A percentile compares a stretch with the other conserved stretches of the same genome.
These are phyloP conservation scores for Prionace glauca DNA, from an alignment of 2,797 vertebrate species.

Conservation along the genomic window DNA sequence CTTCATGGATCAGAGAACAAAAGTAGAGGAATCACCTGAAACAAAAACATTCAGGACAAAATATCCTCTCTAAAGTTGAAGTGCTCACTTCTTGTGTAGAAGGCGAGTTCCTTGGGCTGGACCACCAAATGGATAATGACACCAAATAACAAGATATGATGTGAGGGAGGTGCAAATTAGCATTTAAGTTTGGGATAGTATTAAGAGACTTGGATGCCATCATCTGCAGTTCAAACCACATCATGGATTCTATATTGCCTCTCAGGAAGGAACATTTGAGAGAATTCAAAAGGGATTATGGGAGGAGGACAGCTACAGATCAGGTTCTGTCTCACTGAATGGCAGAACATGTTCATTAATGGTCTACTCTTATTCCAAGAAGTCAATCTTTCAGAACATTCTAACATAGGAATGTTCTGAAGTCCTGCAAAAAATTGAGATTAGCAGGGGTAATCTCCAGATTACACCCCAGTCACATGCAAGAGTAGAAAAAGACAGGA, in stretches of 20 bases:
- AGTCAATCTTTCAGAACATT: too few species aligned
- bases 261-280: neutral
- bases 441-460: neutral
- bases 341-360: too few species aligned
- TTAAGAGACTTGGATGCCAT: neutral
- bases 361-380: too few species aligned
- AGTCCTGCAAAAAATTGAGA: neutral
- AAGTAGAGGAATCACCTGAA: too few species aligned
- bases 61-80: neutral
- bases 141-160: neutral
- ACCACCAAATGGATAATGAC: neutral
- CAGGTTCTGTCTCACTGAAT: too few species aligned
- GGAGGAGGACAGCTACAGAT: neutral
- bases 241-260: neutral
- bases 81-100: neutral
- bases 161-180: neutral
- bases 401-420: neutral
- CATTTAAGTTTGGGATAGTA: neutral
- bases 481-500: neutral
- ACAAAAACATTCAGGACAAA: neutral
- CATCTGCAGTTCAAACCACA: neutral
- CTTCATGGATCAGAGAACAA: neutral
- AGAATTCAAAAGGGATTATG: neutral
- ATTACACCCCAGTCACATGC: neutral
- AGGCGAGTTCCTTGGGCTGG: neutral